These are phyloP conservation scores for Grapholita molesta DNA, from an alignment of 1,140 invertebrate genomes.

Conservation along the genomic window DNA sequence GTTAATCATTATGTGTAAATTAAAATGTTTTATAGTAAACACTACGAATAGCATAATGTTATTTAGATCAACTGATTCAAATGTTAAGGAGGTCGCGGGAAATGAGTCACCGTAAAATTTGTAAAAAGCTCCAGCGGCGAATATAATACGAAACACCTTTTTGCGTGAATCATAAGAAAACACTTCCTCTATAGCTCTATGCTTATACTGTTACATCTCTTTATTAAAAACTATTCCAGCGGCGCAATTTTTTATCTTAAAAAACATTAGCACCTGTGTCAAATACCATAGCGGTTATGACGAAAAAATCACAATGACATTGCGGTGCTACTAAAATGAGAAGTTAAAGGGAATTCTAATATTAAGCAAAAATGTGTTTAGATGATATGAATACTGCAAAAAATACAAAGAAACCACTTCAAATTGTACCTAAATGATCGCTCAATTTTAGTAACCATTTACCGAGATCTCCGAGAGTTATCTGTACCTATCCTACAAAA, in stretches of 20 bases:
- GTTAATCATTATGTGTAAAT: no score
- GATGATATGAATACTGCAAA: not conserved
- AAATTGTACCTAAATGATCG: not conserved
- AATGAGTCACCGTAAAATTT: not conserved
- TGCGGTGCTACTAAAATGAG: not conserved
- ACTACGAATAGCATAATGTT: not conserved
- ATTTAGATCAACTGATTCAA: slow-evolving; percentile 10
- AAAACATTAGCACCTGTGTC: not conserved
- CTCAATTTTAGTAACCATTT: not conserved
- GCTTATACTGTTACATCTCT: slow-evolving; percentile 13
- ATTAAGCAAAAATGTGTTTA: not conserved
- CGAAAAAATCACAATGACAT: not conserved
- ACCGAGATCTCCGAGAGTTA: not conserved
- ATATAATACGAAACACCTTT: slow-evolving; percentile 7
- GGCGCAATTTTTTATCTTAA: not conserved
- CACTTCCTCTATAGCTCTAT: slow-evolving; percentile 1
- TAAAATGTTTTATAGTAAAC: no score
- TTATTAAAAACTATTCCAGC: slow-evolving; percentile 4
- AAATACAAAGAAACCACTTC: not conserved
- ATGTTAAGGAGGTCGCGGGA: not conserved
- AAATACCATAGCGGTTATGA: not conserved
- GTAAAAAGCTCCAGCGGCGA: not conserved
- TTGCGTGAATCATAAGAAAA: slow-evolving; percentile 9
- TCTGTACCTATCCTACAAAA: not conserved
- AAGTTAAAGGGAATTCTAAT: not conserved